phyloP scores from a whole-genome alignment of 2,888 invertebrate genomes.

The Timema cristinae region DNA sequence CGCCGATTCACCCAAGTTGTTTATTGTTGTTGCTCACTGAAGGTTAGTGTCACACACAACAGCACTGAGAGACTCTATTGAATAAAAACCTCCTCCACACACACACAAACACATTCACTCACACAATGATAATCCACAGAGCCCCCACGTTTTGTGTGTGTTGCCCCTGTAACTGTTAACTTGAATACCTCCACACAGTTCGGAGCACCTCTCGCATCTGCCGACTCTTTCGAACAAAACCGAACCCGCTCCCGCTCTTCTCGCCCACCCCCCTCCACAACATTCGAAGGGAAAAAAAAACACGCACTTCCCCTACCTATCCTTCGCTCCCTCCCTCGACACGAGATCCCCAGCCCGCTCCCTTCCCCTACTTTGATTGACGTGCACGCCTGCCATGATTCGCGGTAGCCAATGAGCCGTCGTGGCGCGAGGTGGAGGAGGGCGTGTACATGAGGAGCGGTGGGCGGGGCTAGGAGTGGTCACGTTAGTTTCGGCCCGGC shows the following conservation, averaged over 20 bases:
- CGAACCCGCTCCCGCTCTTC: too few species aligned
- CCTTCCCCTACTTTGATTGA: slow-evolving; percentile 35
- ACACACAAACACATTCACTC: too few species aligned
- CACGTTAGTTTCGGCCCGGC: slow-evolving; percentile 19
- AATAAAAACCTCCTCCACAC: too few species aligned
- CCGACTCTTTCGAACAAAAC: not conserved
- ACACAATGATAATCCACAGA: too few species aligned
- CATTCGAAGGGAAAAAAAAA: slow-evolving; percentile 9
- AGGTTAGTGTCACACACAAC: too few species aligned
- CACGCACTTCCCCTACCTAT: slow-evolving; percentile 22
- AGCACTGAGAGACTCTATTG: too few species aligned
- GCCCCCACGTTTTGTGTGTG: too few species aligned
- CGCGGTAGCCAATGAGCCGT: slow-evolving; percentile 34
- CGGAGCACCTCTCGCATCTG: slow-evolving; percentile 30
- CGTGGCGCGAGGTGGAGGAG: slow-evolving; percentile 18
- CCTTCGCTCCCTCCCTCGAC: slow-evolving; percentile 23
- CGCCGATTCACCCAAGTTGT: too few species aligned
- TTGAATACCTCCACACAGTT: slow-evolving; percentile 30
- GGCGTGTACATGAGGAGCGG: slow-evolving; percentile 32
- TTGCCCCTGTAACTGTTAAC: too few species aligned
- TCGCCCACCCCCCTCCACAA: too few species aligned
- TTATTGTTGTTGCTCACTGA: too few species aligned
- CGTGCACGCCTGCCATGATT: slow-evolving; percentile 40
- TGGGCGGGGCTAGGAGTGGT: slow-evolving; percentile 28
- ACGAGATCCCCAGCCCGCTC: slow-evolving; percentile 24